Evolutionary conservation across 1,140 invertebrate species (phyloP), one percentile per base, ranked within the genome.

Genomic region (Sipha flava): DNA sequence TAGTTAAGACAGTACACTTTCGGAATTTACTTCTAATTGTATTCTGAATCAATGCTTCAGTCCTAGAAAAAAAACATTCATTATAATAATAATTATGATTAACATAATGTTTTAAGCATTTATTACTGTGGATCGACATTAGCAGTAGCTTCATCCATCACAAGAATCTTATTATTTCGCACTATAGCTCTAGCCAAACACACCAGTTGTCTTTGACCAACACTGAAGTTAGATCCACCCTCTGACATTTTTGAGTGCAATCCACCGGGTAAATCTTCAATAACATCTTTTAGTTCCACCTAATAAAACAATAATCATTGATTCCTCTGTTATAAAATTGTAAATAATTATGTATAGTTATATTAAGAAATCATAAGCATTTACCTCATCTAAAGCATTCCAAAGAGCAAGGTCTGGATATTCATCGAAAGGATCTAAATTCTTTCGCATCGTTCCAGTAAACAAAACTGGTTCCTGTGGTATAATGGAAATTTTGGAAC

Each of bases 191-290:
- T 86, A 0, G 93, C 94, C 77, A 97, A 85, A 82, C 95, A 96
- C 45, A 97, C 87, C 0, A 97, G 85, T 82, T 97, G 95, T 62
- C 92, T 87, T 85, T 96, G 93, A 0, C 95, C 95, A 23, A 94
- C 91, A 82, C 92, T 94, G 80, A 95, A 92, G 84, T 95, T 95
- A 6, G 87, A 85, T 2, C 94, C 94, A 21, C 91, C 82, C 81
- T 86, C 86, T 84, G 26, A 86, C 52, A 81, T 85, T 82, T 26
- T 84, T 0, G 82, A 54, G 26, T 83, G 81, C 1, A 84, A 62
- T 29, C 82, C 82, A 3, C 59, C 80, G 10, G 77, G 81, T 83
- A 68, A 43, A 23, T 83, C 81, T 3, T 81, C 57, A 9, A 83
- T 80, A n/a, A 77, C 64, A 18, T 82, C 81, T 80, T 83, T 84